Conservation (phyloP, 2,113 vertebrate genomes). For the Coryphaenoides rupestris region DNA sequence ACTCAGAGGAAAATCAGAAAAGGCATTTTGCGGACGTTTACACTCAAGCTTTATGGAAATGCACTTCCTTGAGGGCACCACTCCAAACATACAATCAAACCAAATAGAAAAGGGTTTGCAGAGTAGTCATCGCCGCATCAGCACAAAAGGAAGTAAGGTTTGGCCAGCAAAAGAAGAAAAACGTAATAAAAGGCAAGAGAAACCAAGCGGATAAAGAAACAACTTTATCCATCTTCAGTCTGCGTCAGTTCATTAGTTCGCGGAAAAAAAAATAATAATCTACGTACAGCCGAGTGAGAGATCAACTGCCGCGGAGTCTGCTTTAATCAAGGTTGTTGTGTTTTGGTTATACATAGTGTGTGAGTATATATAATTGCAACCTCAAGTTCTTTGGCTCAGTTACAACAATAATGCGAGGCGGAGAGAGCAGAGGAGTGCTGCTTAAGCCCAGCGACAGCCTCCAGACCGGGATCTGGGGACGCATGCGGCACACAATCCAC, state of each 20-base stretch:
- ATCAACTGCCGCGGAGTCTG: constrained; percentile 23
- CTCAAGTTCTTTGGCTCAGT: constrained; percentile 62
- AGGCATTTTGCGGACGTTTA: constrained; percentile 27
- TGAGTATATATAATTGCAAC: constrained; percentile 14
- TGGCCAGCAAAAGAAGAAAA: too few species aligned
- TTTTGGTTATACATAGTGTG: constrained; percentile 58
- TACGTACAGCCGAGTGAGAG: neutral
- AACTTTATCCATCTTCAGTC: too few species aligned
- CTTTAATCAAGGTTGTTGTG: constrained; percentile 32
- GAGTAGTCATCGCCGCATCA: too few species aligned
- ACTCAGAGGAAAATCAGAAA: constrained; percentile 30
- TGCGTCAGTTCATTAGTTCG: too few species aligned
- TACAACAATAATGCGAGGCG: constrained; percentile 16
- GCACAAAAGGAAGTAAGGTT: too few species aligned
- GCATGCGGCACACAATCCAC: too few species aligned
- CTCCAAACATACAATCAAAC: constrained; percentile 36
- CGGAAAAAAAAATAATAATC: too few species aligned
- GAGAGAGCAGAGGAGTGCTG: neutral
- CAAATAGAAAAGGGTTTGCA: constrained; percentile 8
- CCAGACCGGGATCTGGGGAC: too few species aligned
- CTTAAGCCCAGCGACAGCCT: too few species aligned
- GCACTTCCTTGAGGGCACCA: constrained; percentile 14
- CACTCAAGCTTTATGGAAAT: constrained; percentile 21
- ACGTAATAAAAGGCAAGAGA: too few species aligned
- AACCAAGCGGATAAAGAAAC: too few species aligned